Base-by-base conservation (phyloP, 1,140 invertebrate genomes). In the Bombus waltoni region DNA sequence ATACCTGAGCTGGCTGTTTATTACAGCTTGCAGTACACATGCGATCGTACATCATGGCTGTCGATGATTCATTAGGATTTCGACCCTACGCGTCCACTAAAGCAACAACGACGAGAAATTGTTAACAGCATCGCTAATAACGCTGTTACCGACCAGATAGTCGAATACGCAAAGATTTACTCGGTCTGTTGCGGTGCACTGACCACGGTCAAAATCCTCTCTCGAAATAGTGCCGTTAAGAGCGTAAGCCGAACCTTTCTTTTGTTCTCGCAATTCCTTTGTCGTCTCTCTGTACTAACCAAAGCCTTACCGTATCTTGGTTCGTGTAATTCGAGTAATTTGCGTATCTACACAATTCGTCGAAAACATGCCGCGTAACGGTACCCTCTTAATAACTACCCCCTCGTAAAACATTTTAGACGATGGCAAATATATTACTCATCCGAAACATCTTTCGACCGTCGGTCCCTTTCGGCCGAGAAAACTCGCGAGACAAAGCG, bases 81-180 rank as follows among this genome's bases (percentile, higher is more conserved):
- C 0, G 0, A 8, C 5, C 6, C 0, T 8, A 8, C 6, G 18
- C 6, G 18, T 22, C 1, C 0, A 53, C 6, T 2, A 2, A 53
- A 22, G 0, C 5, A 6, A 53, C 2, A 8, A 2, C 1, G 5
- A 1, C 18, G 0, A 53, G 0, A 53, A 8, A 1, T 4, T 0
- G 0, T 18, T 6, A 0, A 18, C 0, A 22, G 6, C 0, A 1
- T 5, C 18, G 0, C 0, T 22, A 53, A 6, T 22, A 2, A 8
- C 1, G 5, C 2, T 22, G 6, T 53, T 53, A 2, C 1, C 47
- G 6, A 6, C 0, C 0, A 8, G 5, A 0, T 1, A 22, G 6
- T 22, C 5, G 18, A 53, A 53, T 22, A 22, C 8, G 18, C 18
- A 2, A 22, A 53, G 22, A 18, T 8, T 22, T 53, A 6, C 5